Conservation (phyloP, 2,888 invertebrate genomes). For the Tiliacea citrago region DNA sequence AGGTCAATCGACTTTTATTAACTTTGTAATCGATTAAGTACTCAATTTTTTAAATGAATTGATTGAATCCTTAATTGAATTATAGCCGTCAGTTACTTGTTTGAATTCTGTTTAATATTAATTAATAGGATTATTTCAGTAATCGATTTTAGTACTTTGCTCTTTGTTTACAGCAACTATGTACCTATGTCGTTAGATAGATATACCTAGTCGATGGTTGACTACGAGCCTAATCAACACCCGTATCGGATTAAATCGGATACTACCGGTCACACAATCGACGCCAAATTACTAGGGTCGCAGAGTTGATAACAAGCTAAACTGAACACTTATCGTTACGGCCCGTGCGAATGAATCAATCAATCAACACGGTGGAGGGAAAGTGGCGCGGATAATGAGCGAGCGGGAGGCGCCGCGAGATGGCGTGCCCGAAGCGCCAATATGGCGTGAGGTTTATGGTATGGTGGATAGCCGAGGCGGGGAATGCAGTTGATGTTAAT, state of each 20-base stretch:
- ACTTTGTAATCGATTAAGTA: constrained; percentile 20
- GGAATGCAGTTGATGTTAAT: constrained; percentile 11
- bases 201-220: neutral
- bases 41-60: constrained; percentile 28
- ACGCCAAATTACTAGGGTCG: constrained; percentile 65
- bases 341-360: constrained; percentile 79
- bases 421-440: constrained; percentile 62
- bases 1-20: constrained; percentile 34
- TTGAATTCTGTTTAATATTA: constrained; percentile 4
- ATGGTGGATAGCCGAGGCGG: constrained; percentile 31
- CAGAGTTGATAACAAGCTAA: constrained; percentile 80
- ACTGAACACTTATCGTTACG: constrained; percentile 81
- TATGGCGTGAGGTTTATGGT: constrained; percentile 41
- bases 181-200: neutral
- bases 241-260: constrained; percentile 19
- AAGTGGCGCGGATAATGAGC: constrained; percentile 76
- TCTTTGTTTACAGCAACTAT: neutral
- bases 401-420: constrained; percentile 66
- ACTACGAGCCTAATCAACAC: constrained; percentile 14
- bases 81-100: constrained; percentile 11
- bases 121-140: neutral
- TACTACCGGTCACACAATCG: constrained; percentile 51
- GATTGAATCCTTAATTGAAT: constrained; percentile 17
- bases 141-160: neutral
- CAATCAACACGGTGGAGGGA: constrained; percentile 74